A percentile compares a stretch with the other conserved stretches of the same genome.
Conservation (phyloP, 2,888 invertebrate species). For the Idaea aversata region DNA sequence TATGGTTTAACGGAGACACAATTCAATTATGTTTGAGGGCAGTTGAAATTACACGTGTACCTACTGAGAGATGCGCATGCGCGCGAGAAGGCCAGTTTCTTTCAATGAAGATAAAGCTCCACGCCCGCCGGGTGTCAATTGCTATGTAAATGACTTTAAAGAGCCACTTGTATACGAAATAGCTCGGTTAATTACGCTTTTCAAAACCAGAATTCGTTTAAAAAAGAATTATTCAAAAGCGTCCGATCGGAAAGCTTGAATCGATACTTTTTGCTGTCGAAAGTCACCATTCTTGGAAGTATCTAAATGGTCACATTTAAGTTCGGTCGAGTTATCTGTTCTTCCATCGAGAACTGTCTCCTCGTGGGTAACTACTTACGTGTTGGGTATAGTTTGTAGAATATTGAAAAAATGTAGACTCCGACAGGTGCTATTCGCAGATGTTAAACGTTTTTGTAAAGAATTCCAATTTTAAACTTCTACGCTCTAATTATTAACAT, state of each 20-base stretch:
- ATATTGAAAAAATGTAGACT: slow-evolving; percentile 48
- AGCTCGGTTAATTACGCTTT: slow-evolving; percentile 44
- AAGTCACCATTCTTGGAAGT: slow-evolving; percentile 28
- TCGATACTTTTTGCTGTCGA: slow-evolving; percentile 23
- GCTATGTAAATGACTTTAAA: slow-evolving; percentile 50
- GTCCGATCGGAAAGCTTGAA: slow-evolving; percentile 15
- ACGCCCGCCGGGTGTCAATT: slow-evolving; percentile 57
- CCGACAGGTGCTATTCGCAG: slow-evolving; percentile 59
- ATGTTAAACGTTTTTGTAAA: slow-evolving; percentile 51
- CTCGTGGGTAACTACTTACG: slow-evolving; percentile 9
- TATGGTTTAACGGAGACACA: slow-evolving; percentile 33
- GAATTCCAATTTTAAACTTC: slow-evolving; percentile 33
- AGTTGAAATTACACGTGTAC: slow-evolving; percentile 51
- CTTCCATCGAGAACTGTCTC: slow-evolving; percentile 19
- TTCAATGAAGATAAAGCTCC: slow-evolving; percentile 28
- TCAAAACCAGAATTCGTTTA: slow-evolving; percentile 38
- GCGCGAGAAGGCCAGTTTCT: slow-evolving; percentile 15
- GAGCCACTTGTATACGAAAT: slow-evolving; percentile 40
- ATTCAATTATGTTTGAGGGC: slow-evolving; percentile 48
- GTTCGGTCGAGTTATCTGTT: slow-evolving; percentile 18
- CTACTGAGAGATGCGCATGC: neutral
- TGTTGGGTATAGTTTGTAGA: slow-evolving; percentile 22
- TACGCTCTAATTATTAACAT: slow-evolving; percentile 9
- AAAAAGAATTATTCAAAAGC: slow-evolving; percentile 16
- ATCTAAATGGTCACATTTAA: slow-evolving; percentile 17